phyloP scores from a whole-genome alignment of 2,797 vertebrate genomes.

The Scleropages formosus region DNA sequence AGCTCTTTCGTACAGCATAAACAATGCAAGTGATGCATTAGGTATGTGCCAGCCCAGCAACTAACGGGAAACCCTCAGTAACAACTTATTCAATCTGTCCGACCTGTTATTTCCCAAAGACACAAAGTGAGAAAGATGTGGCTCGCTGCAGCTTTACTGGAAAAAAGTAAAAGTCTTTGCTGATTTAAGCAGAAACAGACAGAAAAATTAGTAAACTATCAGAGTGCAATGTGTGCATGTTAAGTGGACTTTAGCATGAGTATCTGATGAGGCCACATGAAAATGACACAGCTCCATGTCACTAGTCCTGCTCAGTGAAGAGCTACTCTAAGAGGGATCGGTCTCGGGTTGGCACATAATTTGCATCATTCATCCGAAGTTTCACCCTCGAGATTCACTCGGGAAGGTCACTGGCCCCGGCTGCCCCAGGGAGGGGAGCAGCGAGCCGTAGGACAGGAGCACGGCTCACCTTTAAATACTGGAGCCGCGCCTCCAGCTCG shows the following conservation, averaged over 20 bases:
- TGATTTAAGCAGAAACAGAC: too few relatives aligned
- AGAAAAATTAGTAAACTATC: too few relatives aligned
- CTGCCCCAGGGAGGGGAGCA: too few relatives aligned
- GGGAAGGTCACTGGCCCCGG: neutral
- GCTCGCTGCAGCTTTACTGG: too few relatives aligned
- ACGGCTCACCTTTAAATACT: constrained; percentile 85
- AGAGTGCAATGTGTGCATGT: too few relatives aligned
- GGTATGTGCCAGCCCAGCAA: neutral
- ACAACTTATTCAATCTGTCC: neutral
- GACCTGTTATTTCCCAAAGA: neutral
- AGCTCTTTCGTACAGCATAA: neutral
- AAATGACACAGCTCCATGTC: neutral
- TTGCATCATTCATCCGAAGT: neutral
- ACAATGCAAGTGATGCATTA: neutral
- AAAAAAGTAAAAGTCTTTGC: too few relatives aligned
- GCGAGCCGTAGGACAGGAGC: too few relatives aligned
- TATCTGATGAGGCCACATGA: too few relatives aligned
- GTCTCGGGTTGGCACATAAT: neutral
- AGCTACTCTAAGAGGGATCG: neutral
- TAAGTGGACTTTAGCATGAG: too few relatives aligned
- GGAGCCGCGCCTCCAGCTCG: constrained; percentile 87
- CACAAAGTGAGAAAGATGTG: neutral
- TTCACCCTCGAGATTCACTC: neutral
- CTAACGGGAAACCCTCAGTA: constrained; percentile 1
- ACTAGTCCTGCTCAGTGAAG: too few relatives aligned